phyloP scores from a whole-genome alignment of 1,140 invertebrate species.

The Caenorhabditis brenneri region DNA sequence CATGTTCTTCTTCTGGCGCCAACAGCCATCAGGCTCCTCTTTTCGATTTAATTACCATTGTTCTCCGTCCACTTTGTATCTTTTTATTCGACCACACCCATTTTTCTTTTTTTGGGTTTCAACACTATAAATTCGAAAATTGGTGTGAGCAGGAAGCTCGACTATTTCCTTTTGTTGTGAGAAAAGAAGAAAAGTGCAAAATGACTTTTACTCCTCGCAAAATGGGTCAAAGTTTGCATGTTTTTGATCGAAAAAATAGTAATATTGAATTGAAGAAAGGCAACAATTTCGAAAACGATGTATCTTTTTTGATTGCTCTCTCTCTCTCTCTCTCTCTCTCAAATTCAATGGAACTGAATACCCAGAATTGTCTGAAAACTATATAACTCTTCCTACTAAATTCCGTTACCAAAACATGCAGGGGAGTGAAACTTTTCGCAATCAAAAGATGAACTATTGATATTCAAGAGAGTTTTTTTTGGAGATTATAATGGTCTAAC shows the following conservation, averaged over 20 bases:
- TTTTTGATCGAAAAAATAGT: background rate
- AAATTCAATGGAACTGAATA: no score
- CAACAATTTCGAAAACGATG: no score
- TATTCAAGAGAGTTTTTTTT: no score
- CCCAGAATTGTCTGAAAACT: no score
- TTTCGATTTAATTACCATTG: background rate
- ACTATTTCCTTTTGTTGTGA: constrained; percentile 11
- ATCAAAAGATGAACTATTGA: no score
- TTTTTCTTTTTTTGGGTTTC: background rate
- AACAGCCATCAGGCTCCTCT: background rate
- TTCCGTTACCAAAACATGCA: no score
- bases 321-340: no score
- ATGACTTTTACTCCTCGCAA: background rate
- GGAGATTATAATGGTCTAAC: no score
- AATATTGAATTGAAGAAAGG: background rate
- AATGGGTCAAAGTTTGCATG: background rate
- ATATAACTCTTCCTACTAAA: no score
- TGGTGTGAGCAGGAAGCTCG: background rate
- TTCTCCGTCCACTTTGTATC: background rate
- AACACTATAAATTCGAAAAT: background rate
- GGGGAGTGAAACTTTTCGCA: no score
- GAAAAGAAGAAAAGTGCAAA: constrained; percentile 24
- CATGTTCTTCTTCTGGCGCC: background rate
- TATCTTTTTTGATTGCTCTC: no score
- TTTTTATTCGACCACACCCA: background rate